Percentiles rank a stretch among this genome's conserved stretches.
These are phyloP conservation scores for Calosoma granatense DNA, from an alignment of 1,140 invertebrate genomes.

Conservation along the genomic window DNA sequence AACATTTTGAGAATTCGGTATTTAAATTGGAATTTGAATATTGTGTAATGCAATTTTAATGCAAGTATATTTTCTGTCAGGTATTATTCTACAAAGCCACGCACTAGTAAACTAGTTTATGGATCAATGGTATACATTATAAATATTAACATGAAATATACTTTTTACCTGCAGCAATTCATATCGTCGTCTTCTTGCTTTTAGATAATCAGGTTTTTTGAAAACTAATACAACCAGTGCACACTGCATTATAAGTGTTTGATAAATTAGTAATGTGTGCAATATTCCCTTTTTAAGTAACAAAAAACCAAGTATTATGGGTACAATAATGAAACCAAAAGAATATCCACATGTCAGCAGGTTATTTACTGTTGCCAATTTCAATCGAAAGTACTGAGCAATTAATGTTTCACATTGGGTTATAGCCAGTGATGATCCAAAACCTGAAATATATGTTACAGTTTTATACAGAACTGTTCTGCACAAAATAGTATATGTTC, in stretches of 20 bases:
- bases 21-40: too few species aligned
- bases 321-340: not conserved
- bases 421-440: conserved; percentile 3
- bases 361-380: not conserved
- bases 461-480: not conserved
- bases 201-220: not conserved
- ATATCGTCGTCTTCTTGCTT: conserved; percentile 13
- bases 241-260: not conserved
- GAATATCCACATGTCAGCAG: not conserved
- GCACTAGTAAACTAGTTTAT: too few species aligned
- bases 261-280: not conserved
- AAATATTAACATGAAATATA: not conserved
- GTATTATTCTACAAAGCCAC: too few species aligned
- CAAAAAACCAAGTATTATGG: not conserved
- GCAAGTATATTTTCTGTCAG: too few species aligned
- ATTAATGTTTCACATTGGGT: not conserved
- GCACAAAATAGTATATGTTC: too few species aligned
- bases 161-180: conserved; percentile 29
- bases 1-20: too few species aligned
- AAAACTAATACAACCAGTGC: conserved; percentile 10
- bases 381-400: conserved; percentile 12
- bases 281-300: not conserved
- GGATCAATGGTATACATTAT: too few species aligned
- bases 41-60: too few species aligned
- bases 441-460: not conserved